A percentile compares a stretch with the other conserved stretches of the same genome.
Evolutionary conservation across 2,888 invertebrate species (phyloP).

Genomic region (Chrysolina haemoptera): DNA sequence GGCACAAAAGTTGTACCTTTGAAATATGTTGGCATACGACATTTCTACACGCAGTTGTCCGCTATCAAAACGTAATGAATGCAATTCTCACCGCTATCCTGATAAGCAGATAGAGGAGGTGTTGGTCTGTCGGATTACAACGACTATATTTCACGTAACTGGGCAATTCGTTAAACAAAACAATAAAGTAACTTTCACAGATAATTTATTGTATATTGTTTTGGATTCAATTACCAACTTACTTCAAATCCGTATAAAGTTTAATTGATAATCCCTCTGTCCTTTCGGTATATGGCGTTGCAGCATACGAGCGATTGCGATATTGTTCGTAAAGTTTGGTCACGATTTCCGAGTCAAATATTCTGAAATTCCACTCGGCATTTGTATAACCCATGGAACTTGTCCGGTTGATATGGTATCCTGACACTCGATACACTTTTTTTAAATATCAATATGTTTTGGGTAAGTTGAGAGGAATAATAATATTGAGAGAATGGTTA

Average conservation of each 20-base stretch:
- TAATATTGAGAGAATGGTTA: too few relatives aligned
- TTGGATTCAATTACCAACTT: constrained; percentile 17
- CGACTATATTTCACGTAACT: constrained; percentile 45
- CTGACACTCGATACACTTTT: too few relatives aligned
- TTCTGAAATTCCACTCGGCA: too few relatives aligned
- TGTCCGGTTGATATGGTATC: too few relatives aligned
- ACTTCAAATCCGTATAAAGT: constrained; percentile 15
- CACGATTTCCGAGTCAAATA: not conserved
- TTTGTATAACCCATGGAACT: too few relatives aligned
- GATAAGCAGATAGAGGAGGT: constrained; percentile 38
- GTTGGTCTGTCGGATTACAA: constrained; percentile 45
- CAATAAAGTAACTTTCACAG: constrained; percentile 46
- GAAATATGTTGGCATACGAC: not conserved
- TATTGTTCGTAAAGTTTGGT: not conserved
- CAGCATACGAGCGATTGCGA: not conserved
- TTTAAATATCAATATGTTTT: too few relatives aligned
- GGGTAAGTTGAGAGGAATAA: too few relatives aligned
- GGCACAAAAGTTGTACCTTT: not conserved
- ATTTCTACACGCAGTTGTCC: not conserved
- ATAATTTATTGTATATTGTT: constrained; percentile 42
- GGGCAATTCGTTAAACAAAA: constrained; percentile 46
- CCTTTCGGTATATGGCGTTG: not conserved
- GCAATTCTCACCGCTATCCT: constrained; percentile 25
- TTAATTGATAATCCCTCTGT: constrained; percentile 23
- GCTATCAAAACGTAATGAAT: constrained; percentile 17